Evolutionary conservation across 2,113 vertebrate species (phyloP).

Genomic region (Leucoraja erinaceus): DNA sequence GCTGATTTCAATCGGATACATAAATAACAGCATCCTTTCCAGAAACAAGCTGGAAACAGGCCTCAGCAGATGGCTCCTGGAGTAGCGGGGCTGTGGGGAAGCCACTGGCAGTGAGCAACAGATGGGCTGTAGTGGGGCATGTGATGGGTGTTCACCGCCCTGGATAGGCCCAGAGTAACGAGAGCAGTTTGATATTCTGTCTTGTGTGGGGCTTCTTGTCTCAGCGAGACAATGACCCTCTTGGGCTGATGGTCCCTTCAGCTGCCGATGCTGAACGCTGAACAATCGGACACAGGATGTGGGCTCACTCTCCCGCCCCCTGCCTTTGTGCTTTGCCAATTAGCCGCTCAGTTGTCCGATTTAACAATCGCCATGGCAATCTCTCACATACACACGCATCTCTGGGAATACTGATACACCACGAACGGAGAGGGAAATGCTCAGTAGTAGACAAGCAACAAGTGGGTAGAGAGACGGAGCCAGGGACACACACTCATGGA

Average conservation of each 20-base stretch:
- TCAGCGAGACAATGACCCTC: not conserved
- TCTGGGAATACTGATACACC: not conserved
- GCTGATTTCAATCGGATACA: not conserved
- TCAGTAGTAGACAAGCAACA: not conserved
- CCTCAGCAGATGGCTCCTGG: not conserved
- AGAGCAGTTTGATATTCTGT: conserved; percentile 24
- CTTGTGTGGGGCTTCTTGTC: not conserved
- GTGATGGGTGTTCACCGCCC: not conserved
- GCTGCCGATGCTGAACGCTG: not conserved
- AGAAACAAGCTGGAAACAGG: not conserved
- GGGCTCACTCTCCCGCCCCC: not conserved
- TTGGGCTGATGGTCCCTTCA: not conserved
- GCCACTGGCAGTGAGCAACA: not conserved
- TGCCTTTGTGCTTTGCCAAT: not conserved
- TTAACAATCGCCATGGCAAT: not conserved
- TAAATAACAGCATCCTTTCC: not conserved
- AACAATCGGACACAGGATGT: conserved; percentile 14
- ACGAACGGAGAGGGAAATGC: not conserved
- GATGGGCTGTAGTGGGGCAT: not conserved
- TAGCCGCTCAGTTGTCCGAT: not conserved
- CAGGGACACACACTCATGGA: too few relatives aligned
- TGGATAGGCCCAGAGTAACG: not conserved
- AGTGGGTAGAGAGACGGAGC: not conserved
- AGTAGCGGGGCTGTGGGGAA: not conserved
- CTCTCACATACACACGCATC: not conserved